Evolutionary conservation across 2,113 vertebrate species (phyloP), one percentile per base, ranked within the genome.

Genomic region (Rhipidura dahli): DNA sequence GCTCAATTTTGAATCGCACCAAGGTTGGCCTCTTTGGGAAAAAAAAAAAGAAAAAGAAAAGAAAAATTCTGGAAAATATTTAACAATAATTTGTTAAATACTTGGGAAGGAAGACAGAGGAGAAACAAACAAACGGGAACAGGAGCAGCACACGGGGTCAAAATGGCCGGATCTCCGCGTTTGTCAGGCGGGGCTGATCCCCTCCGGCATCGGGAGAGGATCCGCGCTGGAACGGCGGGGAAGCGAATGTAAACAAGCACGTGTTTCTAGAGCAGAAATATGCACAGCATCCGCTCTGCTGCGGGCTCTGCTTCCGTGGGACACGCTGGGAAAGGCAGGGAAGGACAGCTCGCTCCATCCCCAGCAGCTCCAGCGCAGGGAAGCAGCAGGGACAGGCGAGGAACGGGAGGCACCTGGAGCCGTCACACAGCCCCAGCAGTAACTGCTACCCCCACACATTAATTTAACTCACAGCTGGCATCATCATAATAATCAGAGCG

Each of bases 201-300:
- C 72, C 77, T 91, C 86, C n/a, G 81, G 80, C 76, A 56, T 2
- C 0, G 3, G 54, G 61, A 76, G 26, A 65, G 76, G 87, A 77
- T 57, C 37, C 6, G 3, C 93, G 75, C 23, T 19, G 40, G 53
- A 73, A 35, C 0, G 4, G 82, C 79, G 35, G 26, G 2, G 83
- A 64, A 81, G 73, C 14, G 50, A 92, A 94, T 87, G 94, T 96
- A 93, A 96, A 96, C 94, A 95, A 68, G 88, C 37, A 31, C 20
- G 68, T 95, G 93, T 96, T 96, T 90, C 72, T 9, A 61, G 83
- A 94, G 89, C 71, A 90, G 44, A 96, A 96, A 47, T 88, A 95
- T 78, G 94, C 44, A 33, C 93, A 90, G 88, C 23, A 96, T 89
- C 88, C 9, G 22, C 92, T 72, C 70, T 35, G 87, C 79, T 39